Base-by-base conservation (phyloP, 2,888 invertebrate genomes). In the Zaprionus bogoriensis region DNA sequence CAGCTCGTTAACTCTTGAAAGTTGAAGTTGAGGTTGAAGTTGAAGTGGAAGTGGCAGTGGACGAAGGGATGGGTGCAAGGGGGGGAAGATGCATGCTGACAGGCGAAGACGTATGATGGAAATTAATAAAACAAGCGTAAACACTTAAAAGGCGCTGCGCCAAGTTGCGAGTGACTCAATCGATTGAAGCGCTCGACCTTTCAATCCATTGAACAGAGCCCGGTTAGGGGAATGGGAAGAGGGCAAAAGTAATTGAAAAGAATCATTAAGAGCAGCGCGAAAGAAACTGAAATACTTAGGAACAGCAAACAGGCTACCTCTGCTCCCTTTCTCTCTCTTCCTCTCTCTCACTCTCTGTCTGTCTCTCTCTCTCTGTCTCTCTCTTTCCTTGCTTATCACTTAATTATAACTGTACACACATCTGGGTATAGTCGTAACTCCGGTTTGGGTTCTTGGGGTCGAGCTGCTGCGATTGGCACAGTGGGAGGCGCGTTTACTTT, bases 71-170 rank as follows among this genome's bases (percentile, higher is more conserved):
- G 10, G 4, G 20, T 27, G 38, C 36, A 14, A 6, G 23, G 17
- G 17, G 10, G 22, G 53, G 42, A 38, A 52, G 63, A 58, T 61
- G 53, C 44, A 58, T 44, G 79, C 79, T 81, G 84, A 86, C 84
- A 84, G 86, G 65, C 38, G 50, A 87, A 87, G 88, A 88, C 79
- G 66, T 86, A 88, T 88, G 82, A 77, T 66, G 79, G 75, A 73
- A 86, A 88, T 88, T 88, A 84, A 86, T 79, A 88, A 88, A 84
- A 88, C 88, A 88, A 78, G 80, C 79, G 82, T 86, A 86, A 86
- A 82, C 87, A 88, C 84, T 87, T 87, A 80, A 80, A 72, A 74
- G 87, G 72, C 78, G 85, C 78, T 87, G 51, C 39, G 42, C 22
- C 54, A 25, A 25, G 25, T n/a, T 28, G 46, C 32, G 61, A 54